A percentile compares a stretch with the other conserved stretches of the same genome.
These are phyloP conservation scores for Neolamprologus caudopunctatus DNA, from an alignment of 2,113 vertebrate species.

Conservation along the genomic window DNA sequence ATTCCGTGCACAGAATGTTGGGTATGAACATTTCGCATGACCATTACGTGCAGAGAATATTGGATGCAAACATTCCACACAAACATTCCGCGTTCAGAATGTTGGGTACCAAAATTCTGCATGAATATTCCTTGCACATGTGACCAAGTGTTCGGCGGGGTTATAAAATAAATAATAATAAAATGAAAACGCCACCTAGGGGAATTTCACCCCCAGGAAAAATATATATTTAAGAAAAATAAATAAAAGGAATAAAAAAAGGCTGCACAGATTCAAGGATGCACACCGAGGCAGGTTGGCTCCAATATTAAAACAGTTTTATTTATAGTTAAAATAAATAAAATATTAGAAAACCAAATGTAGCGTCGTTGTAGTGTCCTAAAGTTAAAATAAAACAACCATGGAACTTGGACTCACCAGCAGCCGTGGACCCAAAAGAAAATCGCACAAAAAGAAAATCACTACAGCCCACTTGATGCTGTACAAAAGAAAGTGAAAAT, in stretches of 20 bases:
- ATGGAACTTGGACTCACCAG: not conserved
- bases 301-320: not conserved
- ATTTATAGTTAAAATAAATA: not conserved
- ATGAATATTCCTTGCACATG: too few relatives aligned
- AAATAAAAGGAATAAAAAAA: not conserved
- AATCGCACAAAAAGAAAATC: not conserved
- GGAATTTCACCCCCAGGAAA: too few relatives aligned
- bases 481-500: not conserved
- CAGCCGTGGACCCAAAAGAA: not conserved
- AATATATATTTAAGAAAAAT: not conserved
- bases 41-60: too few relatives aligned
- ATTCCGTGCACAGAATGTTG: too few relatives aligned
- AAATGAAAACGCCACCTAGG: too few relatives aligned
- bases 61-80: rapidly evolving
- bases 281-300: not conserved
- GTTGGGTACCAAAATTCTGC: rapidly evolving
- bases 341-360: not conserved
- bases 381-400: not conserved
- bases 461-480: rapidly evolving
- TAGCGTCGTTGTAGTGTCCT: not conserved
- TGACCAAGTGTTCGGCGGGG: too few relatives aligned
- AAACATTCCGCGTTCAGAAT: too few relatives aligned
- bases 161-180: too few relatives aligned
- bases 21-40: rapidly evolving
- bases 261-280: not conserved